A percentile compares a stretch with the other conserved stretches of the same genome.
These are phyloP conservation scores for Bicyclus anynana DNA, from an alignment of 1,140 invertebrate species.

Conservation along the genomic window DNA sequence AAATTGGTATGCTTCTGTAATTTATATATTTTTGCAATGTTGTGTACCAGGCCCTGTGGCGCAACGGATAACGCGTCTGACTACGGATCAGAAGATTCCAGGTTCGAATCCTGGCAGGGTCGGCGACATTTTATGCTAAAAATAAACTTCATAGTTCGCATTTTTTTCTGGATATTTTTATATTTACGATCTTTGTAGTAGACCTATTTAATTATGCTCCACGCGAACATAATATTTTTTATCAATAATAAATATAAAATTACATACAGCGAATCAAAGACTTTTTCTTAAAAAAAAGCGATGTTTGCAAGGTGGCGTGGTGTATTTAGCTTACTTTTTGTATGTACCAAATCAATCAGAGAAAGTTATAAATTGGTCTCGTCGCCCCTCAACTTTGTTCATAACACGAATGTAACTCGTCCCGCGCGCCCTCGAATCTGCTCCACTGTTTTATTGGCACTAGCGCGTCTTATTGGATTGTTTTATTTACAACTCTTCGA, in stretches of 20 bases:
- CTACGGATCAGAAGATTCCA: background rate
- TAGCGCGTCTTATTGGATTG: background rate
- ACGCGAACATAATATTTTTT: too few relatives aligned
- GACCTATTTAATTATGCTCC: too few relatives aligned
- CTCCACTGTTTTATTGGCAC: background rate
- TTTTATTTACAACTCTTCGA: background rate
- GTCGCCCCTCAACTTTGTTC: background rate
- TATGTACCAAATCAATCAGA: background rate
- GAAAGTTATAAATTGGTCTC: background rate
- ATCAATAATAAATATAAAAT: too few relatives aligned
- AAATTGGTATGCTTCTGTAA: too few relatives aligned
- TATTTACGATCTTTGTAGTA: too few relatives aligned
- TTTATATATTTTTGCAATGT: too few relatives aligned
- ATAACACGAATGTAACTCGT: background rate
- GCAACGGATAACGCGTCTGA: background rate
- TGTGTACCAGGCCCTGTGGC: too few relatives aligned
- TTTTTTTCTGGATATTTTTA: too few relatives aligned
- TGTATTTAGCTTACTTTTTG: background rate
- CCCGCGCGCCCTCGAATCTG: background rate
- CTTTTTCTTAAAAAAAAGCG: too few relatives aligned
- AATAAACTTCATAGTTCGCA: too few relatives aligned
- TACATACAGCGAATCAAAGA: too few relatives aligned
- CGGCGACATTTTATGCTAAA: background rate
- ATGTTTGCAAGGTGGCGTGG: too few relatives aligned
- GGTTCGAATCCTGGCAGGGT: constrained; percentile 2